Conservation (phyloP, 2,113 vertebrate species). For the Oryzias curvinotus region DNA sequence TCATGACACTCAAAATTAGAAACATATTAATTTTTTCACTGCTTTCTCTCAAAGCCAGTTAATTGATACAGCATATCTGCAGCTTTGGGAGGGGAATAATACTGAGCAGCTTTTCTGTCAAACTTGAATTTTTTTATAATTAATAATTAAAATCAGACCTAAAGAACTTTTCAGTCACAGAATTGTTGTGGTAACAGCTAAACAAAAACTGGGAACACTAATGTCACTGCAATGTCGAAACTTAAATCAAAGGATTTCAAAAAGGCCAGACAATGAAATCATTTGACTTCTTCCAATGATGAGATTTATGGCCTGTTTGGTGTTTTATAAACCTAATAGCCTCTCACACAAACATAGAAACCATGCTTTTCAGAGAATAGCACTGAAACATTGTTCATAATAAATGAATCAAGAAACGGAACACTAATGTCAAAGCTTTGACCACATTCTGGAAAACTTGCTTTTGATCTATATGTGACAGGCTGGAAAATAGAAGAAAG, state of each 20-base stretch:
- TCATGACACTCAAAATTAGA: conserved; percentile 70
- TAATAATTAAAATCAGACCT: conserved; percentile 35
- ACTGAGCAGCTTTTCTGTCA: conserved; percentile 36
- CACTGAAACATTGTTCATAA: conserved; percentile 15
- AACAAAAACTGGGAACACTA: conserved; percentile 12
- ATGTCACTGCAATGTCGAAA: conserved; percentile 46
- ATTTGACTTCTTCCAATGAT: conserved; percentile 4
- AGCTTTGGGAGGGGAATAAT: conserved; percentile 61
- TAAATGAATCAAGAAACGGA: too few relatives aligned
- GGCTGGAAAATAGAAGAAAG: too few relatives aligned
- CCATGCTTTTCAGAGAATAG: conserved; percentile 18
- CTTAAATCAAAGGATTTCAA: conserved; percentile 30
- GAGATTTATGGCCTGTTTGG: conserved; percentile 45
- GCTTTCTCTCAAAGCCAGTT: conserved; percentile 62
- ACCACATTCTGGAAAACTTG: conserved; percentile 8
- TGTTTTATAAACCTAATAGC: conserved; percentile 22
- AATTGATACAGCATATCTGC: conserved; percentile 74
- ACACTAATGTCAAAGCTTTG: conserved; percentile 11
- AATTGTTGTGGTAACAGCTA: neutral
- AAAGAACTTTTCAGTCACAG: conserved; percentile 14
- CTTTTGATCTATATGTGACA: conserved; percentile 23
- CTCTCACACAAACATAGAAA: conserved; percentile 23
- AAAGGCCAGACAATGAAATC: conserved; percentile 24
- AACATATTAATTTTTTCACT: conserved; percentile 68
- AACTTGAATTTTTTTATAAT: conserved; percentile 18